A percentile compares a stretch with the other conserved stretches of the same genome.
Conservation (phyloP, 2,797 vertebrate species). For the Decapterus maruadsi region DNA sequence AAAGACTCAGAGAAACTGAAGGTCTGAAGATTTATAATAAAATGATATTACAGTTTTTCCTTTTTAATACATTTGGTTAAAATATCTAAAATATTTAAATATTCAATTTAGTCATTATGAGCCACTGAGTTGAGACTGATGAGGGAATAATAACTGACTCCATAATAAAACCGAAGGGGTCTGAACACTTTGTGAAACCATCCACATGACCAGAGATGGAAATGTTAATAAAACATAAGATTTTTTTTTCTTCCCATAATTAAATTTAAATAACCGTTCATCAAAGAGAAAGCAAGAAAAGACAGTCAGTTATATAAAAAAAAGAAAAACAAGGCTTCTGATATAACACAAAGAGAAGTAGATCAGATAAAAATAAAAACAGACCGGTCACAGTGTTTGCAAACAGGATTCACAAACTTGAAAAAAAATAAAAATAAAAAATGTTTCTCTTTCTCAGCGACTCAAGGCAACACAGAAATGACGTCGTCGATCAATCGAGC, state of each 20-base stretch:
- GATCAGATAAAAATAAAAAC: constrained; percentile 34
- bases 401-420: constrained; percentile 59
- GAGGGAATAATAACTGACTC: too few relatives aligned
- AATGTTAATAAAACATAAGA: not conserved
- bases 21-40: too few relatives aligned
- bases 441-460: constrained; percentile 79
- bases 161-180: too few relatives aligned
- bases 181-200: too few relatives aligned
- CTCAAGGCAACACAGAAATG: constrained; percentile 88
- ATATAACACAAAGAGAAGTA: constrained; percentile 54
- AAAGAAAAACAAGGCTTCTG: constrained; percentile 38
- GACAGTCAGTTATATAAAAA: constrained; percentile 36
- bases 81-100: too few relatives aligned
- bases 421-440: not conserved
- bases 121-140: too few relatives aligned
- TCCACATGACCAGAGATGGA: not conserved
- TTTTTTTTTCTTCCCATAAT: not conserved
- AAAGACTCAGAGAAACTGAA: too few relatives aligned
- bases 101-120: too few relatives aligned
- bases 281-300: constrained; percentile 17
- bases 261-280: constrained; percentile 36
- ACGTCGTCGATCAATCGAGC: constrained; percentile 39
- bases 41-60: too few relatives aligned
- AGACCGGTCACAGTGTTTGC: constrained; percentile 66
- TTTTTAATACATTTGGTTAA: too few relatives aligned